phyloP scores from a whole-genome alignment of 2,113 vertebrate species.

The Oceanites oceanicus region DNA sequence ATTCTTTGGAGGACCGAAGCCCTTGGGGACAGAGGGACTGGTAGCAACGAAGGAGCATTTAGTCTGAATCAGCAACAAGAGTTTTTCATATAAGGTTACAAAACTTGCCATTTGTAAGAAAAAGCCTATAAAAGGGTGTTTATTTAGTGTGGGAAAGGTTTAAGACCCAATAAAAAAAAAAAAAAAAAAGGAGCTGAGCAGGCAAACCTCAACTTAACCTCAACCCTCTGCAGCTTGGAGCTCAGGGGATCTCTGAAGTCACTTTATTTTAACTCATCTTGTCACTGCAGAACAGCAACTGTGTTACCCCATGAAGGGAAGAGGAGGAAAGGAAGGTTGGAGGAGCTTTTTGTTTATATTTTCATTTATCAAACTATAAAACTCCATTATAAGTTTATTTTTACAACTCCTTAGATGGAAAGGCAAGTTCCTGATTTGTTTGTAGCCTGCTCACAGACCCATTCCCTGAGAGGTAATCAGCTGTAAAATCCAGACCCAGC shows the following conservation, averaged over 20 bases:
- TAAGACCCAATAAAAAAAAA: constrained; percentile 43
- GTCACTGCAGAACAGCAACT: not conserved
- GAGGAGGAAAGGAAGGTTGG: not conserved
- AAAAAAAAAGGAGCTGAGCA: constrained; percentile 24
- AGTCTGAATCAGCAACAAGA: constrained; percentile 14
- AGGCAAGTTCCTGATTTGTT: not conserved
- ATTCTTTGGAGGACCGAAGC: fast-evolving
- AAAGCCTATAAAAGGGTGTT: constrained; percentile 39
- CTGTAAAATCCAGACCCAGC: not conserved
- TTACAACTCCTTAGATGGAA: not conserved
- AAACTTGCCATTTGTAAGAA: constrained; percentile 21
- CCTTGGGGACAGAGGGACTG: not conserved
- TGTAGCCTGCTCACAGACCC: not conserved
- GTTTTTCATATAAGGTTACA: constrained; percentile 5
- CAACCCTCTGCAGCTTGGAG: not conserved
- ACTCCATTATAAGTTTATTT: not conserved
- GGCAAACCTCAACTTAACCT: constrained; percentile 55
- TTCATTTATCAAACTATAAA: not conserved
- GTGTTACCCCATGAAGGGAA: not conserved
- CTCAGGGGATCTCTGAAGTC: not conserved
- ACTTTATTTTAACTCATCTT: constrained; percentile 43
- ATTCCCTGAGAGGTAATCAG: not conserved
- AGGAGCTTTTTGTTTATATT: not conserved
- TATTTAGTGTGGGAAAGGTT: constrained; percentile 59
- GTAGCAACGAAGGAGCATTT: not conserved